Evolutionary conservation across 2,113 vertebrate species (phyloP).

Genomic region (Callionymus lyra): DNA sequence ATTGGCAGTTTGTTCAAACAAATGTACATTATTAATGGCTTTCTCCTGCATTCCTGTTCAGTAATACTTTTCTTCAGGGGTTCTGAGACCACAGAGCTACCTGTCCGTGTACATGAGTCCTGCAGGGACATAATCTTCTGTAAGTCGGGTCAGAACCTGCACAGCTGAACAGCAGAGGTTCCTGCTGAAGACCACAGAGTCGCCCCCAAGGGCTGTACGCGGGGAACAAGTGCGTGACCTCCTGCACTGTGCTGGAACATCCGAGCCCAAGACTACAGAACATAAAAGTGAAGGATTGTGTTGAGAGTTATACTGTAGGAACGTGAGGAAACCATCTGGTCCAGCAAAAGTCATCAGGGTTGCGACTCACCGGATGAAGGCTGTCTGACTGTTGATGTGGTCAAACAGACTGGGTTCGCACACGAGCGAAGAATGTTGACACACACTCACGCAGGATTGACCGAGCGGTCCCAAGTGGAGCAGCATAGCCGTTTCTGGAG

Average conservation of each 20-base stretch:
- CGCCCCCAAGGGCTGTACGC: slow-evolving; percentile 62
- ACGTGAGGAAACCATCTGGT: too few species aligned
- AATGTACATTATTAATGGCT: too few species aligned
- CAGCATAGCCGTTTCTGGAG: slow-evolving; percentile 38
- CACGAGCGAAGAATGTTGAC: slow-evolving; percentile 39
- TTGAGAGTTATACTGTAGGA: too few species aligned
- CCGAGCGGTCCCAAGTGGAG: slow-evolving; percentile 49
- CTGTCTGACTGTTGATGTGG: slow-evolving; percentile 49
- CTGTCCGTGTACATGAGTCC: slow-evolving; percentile 41
- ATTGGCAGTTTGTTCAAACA: too few species aligned
- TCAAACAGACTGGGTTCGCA: slow-evolving; percentile 61
- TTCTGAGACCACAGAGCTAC: slow-evolving; percentile 39
- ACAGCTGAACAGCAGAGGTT: slow-evolving; percentile 61
- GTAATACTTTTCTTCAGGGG: too few species aligned
- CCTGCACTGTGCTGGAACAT: slow-evolving; percentile 39
- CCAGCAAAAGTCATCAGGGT: too few species aligned
- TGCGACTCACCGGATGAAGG: slow-evolving; percentile 48
- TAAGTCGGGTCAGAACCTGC: slow-evolving; percentile 46
- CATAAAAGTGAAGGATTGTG: background rate
- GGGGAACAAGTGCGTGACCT: slow-evolving; percentile 58
- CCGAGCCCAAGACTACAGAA: slow-evolving; percentile 40
- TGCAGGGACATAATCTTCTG: slow-evolving; percentile 61
- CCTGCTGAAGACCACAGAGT: slow-evolving; percentile 54
- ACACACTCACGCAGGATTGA: slow-evolving; percentile 51
- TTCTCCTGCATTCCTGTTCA: too few species aligned